Percentiles rank a stretch among this genome's conserved stretches.
phyloP scores from a whole-genome alignment of 2,797 vertebrate genomes.

The Dallia pectoralis region DNA sequence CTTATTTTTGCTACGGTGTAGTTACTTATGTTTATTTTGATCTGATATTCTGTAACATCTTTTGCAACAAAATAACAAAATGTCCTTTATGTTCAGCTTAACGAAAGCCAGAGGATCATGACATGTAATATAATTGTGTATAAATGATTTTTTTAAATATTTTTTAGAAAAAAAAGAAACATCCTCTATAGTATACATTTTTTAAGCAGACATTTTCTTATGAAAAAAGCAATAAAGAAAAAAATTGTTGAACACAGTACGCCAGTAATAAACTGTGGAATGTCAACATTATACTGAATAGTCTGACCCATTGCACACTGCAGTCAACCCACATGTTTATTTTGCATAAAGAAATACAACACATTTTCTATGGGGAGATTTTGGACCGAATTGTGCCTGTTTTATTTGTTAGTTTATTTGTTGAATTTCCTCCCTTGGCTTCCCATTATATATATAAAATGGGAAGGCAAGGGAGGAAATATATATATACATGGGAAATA shows the following conservation, averaged over 20 bases:
- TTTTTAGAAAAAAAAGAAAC: constrained; percentile 70
- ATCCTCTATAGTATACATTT: constrained; percentile 58
- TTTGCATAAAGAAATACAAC: constrained; percentile 38
- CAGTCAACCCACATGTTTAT: constrained; percentile 55
- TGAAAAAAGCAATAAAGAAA: constrained; percentile 61
- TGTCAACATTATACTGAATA: constrained; percentile 63
- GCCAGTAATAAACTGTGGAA: constrained; percentile 77
- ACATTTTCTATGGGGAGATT: constrained; percentile 52
- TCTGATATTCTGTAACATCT: constrained; percentile 73
- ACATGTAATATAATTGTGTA: constrained; percentile 76
- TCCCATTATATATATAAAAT: constrained; percentile 31
- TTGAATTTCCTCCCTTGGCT: constrained; percentile 40
- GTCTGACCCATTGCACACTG: constrained; percentile 65
- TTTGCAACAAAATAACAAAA: constrained; percentile 64
- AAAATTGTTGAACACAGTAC: constrained; percentile 63
- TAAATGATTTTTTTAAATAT: constrained; percentile 68
- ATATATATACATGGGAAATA: constrained; percentile 35
- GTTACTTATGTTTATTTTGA: constrained; percentile 63
- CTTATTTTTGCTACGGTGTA: constrained; percentile 56
- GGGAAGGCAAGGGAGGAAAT: too few species aligned
- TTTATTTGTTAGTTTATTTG: constrained; percentile 18
- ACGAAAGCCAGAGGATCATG: constrained; percentile 66
- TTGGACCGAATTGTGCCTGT: constrained; percentile 40
- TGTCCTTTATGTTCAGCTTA: constrained; percentile 61
- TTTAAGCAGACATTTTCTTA: constrained; percentile 64